A percentile compares a stretch with the other conserved stretches of the same genome.
Evolutionary conservation across 2,113 vertebrate genomes (phyloP).

Genomic region (Istiophorus platypterus): DNA sequence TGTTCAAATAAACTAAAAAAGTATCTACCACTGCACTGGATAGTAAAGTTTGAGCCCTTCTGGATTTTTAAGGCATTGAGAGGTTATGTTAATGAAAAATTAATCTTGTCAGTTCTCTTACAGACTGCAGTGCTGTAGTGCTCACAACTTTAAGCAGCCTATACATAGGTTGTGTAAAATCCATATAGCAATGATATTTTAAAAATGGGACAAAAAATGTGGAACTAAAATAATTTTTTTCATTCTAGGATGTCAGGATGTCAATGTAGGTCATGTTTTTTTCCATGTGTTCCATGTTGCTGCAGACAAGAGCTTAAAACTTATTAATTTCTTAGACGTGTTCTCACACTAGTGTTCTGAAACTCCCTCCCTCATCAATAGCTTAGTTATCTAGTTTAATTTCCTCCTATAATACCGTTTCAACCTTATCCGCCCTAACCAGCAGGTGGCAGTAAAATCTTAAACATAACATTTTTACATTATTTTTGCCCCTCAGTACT

Average conservation of each 20-base stretch:
- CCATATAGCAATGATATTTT: too few relatives aligned
- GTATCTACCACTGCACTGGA: background rate
- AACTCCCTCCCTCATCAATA: background rate
- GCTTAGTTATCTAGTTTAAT: background rate
- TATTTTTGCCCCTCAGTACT: too few relatives aligned
- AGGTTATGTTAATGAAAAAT: background rate
- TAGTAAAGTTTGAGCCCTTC: background rate
- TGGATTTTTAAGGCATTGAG: too few relatives aligned
- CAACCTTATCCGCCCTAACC: background rate
- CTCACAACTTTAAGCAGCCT: too few relatives aligned
- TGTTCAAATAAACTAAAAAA: too few relatives aligned
- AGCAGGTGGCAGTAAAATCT: background rate
- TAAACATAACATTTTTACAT: background rate
- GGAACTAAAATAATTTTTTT: too few relatives aligned
- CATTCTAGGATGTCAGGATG: too few relatives aligned
- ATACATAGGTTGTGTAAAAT: too few relatives aligned
- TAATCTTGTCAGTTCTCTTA: background rate
- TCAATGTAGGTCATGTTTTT: too few relatives aligned
- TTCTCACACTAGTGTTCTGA: background rate
- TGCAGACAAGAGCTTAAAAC: background rate
- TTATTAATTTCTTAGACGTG: background rate
- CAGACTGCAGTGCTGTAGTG: too few relatives aligned
- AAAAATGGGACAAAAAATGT: too few relatives aligned
- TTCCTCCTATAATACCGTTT: background rate
- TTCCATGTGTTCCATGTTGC: too few relatives aligned